Base-by-base conservation (phyloP, 2,113 vertebrate species). In the Pachycephala philippinensis region DNA sequence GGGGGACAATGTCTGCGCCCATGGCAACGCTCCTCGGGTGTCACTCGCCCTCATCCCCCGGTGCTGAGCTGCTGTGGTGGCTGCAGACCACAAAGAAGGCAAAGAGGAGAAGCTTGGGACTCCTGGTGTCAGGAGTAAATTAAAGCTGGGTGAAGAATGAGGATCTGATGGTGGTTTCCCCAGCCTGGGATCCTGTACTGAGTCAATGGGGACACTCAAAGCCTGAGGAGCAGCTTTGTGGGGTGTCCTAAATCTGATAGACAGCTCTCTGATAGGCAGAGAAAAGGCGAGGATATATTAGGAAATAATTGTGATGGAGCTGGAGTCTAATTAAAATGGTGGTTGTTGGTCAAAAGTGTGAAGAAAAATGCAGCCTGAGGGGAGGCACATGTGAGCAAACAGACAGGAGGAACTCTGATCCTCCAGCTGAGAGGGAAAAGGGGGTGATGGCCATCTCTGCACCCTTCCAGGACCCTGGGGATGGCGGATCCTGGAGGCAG, bases 11-110 rank as follows among this genome's bases (percentile, higher is more conserved):
- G 93, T 93, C 97, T 97, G 96, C 4, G 89, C 97, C 98, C 95
- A 92, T 97, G 95, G 98, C 97, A 97, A 98, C 97, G 69, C 98
- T 97, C 98, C 98, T 97, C 70, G 95, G 98, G 98, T 98, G 98
- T 98, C 98, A 98, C 74, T 47, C 28, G 75, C 82, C 64, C 70
- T n/a, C 79, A 53, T 84, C 54, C 76, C 12, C 20, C 7, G 84
- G 84, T 80, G 79, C 78, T 2, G 30, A 40, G 82, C 79, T 83
- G 54, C 5, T 49, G 3, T 13, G 11, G 80, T 53, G 93, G 75
- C 80, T 81, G 89, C 49, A 80, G 82, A 61, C 53, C 69, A 65
- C 94, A 90, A 26, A 49, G 95, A 85, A 56, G 94, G 88, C 66
- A 57, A 87, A 89, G 59, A 60, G 69, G 72, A 90, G 63, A 93